Conservation (phyloP, 1,140 invertebrate species). For the Calephelis virginiensis region DNA sequence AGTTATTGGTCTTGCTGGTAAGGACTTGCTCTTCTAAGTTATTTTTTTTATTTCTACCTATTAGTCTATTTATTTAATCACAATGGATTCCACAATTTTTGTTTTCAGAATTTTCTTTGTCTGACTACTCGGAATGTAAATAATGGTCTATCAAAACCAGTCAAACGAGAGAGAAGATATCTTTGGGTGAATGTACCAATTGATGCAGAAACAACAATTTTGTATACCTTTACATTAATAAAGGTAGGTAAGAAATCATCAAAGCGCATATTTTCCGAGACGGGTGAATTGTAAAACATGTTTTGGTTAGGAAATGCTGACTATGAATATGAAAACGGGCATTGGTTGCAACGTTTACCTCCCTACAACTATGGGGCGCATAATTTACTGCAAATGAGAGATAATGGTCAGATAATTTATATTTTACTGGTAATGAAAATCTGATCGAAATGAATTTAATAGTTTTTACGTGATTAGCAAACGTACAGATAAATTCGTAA, state of each 20-base stretch:
- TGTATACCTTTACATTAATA: neutral
- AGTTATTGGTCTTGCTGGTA: too few species aligned
- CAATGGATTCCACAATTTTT: too few species aligned
- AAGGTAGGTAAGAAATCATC: conserved; percentile 15
- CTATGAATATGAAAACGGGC: conserved; percentile 47
- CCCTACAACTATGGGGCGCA: conserved; percentile 27
- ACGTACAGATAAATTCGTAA: too few species aligned
- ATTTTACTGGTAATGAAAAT: neutral
- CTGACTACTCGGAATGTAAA: too few species aligned
- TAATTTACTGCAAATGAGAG: conserved; percentile 20
- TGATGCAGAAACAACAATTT: neutral
- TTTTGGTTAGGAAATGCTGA: conserved; percentile 36
- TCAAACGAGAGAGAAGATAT: too few species aligned
- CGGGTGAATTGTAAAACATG: conserved; percentile 39
- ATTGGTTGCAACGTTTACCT: conserved; percentile 33
- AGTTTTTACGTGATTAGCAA: too few species aligned
- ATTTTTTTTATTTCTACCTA: too few species aligned
- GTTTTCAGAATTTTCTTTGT: too few species aligned
- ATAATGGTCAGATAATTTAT: neutral
- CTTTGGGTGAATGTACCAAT: neutral
- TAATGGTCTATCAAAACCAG: too few species aligned
- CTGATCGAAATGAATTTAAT: too few species aligned
- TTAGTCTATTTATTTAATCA: too few species aligned
- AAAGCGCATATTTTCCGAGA: conserved; percentile 35
- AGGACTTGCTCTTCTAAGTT: too few species aligned